Base-by-base conservation (phyloP, 92 coral and sea anemone genomes). In the Heliopora coerulea region DNA sequence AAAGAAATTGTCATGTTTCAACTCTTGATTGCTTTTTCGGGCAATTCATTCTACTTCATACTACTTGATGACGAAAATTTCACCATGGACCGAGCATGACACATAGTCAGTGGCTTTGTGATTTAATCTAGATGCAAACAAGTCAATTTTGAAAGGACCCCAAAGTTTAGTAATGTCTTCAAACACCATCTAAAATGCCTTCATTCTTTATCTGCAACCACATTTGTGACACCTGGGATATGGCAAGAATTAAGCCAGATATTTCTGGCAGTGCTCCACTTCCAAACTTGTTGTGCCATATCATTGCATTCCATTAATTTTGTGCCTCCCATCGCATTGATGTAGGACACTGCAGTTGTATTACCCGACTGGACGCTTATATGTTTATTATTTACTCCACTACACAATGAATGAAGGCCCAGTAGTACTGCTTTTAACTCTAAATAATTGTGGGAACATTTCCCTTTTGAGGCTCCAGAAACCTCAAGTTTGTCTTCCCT, bases 241-340 rank as follows among this genome's bases (percentile, higher is more conserved):
- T 79, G 64, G 54, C 63, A 76, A 27, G 79, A 76, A 17, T 74
- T 70, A 20, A 83, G 31, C 83, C 83, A 78, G 56, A 10, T 69
- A 41, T 60, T 63, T 50, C 24, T 57, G 24, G 61, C 62, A 34
- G 78, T 62, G 33, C 73, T 78, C 78, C 79, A 83, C 48, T 62
- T 39, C 85, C 81, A 62, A 74, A 81, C 74, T 7, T 46, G 50
- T 33, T 54, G 66, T 20, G 70, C 62, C 15, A 83, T 27, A 28
- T 7, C 12, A 54, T 78, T 32, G 33, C 83, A 79, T 30, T 41
- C 78, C 35, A 27, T 57, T 67, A 61, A 56, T 63, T 79, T 73
- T 34, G 72, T 54, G 19, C 88, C 84, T 33, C 81, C 88, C 80
- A 78, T 72, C 26, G 80, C 65, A 72, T 72, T 72, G 17, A 62